Evolutionary conservation across 2,888 invertebrate genomes (phyloP), one percentile per base, ranked within the genome.

Genomic region (Spialia ferax): DNA sequence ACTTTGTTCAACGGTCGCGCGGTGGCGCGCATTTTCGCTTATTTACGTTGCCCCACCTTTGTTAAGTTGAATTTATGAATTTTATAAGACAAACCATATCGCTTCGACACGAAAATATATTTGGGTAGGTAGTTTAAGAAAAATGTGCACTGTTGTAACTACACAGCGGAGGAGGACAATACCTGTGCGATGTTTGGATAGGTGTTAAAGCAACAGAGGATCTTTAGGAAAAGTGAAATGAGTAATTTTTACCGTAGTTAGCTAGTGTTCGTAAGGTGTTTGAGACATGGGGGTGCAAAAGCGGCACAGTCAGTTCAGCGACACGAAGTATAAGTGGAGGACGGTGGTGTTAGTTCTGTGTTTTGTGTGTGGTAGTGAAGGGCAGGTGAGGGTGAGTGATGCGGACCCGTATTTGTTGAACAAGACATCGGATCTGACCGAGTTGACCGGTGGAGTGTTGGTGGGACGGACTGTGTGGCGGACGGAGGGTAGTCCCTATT

Each of bases 401-500:
- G 75, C 81, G 56, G 94, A 93, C 75, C 91, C 91, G 72, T 93
- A 91, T 77, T 78, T 93, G 76, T 77, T 92, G 73, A 93, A 93
- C 74, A 90, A 87, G 77, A 83, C 89, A 54, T 77, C 84, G 68
- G 89, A 86, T 62, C 79, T 93, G 70, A 95, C 95, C n/a, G 96
- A 96, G 80, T 85, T 96, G 78, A 87, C 94, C 23, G 96, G 96
- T 11, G 96, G 96, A 11, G 93, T 93, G 13, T 88, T 96, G 59
- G 88, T 94, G 18, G 95, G 96, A 22, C 93, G 94, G 69, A 91
- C 95, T 45, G 81, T 94, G 64, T 94, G 94, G 93, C 90, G 86
- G 73, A 81, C 95, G 71, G 93, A 93, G 64, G 94, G 93, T 76
- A 97, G 97, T 80, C 98, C 98, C 23, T 98, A 97, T 82, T 89